A percentile compares a stretch with the other conserved stretches of the same genome.
Conservation (phyloP, 2,888 invertebrate species). For the Dioctria linearis region DNA sequence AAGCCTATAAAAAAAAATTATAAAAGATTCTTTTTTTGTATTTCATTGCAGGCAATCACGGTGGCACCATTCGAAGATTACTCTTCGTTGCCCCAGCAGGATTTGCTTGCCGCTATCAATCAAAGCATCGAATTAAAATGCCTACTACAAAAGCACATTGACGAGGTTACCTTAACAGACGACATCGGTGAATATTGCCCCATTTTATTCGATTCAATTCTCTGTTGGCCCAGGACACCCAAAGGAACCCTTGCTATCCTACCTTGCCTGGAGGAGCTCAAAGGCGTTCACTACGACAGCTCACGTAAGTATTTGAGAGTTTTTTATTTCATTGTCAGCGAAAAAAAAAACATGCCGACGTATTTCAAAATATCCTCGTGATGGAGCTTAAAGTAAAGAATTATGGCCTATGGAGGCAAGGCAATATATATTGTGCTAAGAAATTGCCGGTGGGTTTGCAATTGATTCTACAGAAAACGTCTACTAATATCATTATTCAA, state of each 20-base stretch:
- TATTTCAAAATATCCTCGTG: not conserved
- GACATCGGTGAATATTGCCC: slow-evolving; percentile 73
- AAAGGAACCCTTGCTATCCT: slow-evolving; percentile 79
- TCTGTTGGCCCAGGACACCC: slow-evolving; percentile 89
- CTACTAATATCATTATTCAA: not conserved
- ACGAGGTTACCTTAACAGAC: slow-evolving; percentile 65
- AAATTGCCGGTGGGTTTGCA: not conserved
- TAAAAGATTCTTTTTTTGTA: not conserved
- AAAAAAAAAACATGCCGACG: not conserved
- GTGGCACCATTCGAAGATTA: slow-evolving; percentile 48
- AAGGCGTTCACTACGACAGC: slow-evolving; percentile 85
- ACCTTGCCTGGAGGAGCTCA: slow-evolving; percentile 84
- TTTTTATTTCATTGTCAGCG: not conserved
- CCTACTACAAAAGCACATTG: slow-evolving; percentile 66
- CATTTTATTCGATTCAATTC: slow-evolving; percentile 81
- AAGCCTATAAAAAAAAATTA: too few species aligned
- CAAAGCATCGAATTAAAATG: slow-evolving; percentile 68
- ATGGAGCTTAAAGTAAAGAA: not conserved
- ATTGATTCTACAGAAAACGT: not conserved
- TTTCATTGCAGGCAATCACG: slow-evolving; percentile 30
- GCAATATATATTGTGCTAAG: not conserved
- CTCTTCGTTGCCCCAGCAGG: slow-evolving; percentile 18
- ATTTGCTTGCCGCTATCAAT: slow-evolving; percentile 60
- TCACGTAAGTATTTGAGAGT: slow-evolving; percentile 79
- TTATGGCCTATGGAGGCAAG: not conserved